These are phyloP conservation scores for Ctenoplectra terminalis DNA, from an alignment of 1,140 invertebrate species.

Conservation along the genomic window DNA sequence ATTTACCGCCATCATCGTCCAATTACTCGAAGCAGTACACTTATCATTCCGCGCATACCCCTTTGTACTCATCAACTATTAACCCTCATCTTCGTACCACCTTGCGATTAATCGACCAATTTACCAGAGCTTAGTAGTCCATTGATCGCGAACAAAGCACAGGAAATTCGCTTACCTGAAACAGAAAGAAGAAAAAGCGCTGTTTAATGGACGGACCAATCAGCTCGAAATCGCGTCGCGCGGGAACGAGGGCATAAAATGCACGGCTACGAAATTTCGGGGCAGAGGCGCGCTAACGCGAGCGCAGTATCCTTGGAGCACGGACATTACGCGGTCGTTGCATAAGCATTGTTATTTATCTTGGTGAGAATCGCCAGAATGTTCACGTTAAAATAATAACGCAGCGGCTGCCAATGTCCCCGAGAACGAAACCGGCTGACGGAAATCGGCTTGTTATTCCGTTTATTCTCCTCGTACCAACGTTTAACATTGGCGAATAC, in stretches of 20 bases:
- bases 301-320: constrained; percentile 37
- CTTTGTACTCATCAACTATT: neutral
- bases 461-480: constrained; percentile 25
- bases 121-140: neutral
- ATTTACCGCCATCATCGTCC: no score
- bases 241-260: neutral
- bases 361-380: constrained; percentile 69
- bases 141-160: neutral
- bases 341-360: constrained; percentile 79
- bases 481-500: constrained; percentile 34
- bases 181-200: constrained; percentile 63
- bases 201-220: neutral
- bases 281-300: neutral
- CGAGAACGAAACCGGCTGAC: constrained; percentile 57
- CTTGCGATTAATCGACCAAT: neutral
- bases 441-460: constrained; percentile 57
- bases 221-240: neutral
- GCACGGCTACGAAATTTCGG: constrained; percentile 18
- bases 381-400: constrained; percentile 78
- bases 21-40: no score
- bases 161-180: constrained; percentile 72
- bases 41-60: no score
- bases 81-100: neutral
- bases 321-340: constrained; percentile 65
- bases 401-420: constrained; percentile 70